A percentile compares a stretch with the other conserved stretches of the same genome.
Conservation (phyloP, 2,797 vertebrate species). For the Dendrocincla fuliginosa region DNA sequence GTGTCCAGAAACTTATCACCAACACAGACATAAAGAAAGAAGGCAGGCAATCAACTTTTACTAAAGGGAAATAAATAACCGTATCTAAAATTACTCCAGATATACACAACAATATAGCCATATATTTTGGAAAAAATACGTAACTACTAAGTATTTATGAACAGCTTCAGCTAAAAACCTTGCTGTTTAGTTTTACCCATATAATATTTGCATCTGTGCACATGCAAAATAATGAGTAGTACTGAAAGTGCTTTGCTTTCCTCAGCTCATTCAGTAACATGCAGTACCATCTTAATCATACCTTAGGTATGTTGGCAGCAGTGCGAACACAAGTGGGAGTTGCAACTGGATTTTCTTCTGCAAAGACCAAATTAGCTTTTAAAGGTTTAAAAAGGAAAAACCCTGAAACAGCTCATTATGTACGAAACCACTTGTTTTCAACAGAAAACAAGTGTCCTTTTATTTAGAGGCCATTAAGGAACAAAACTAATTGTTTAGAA, state of each 20-base stretch:
- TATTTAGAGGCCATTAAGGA: background rate
- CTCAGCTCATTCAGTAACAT: background rate
- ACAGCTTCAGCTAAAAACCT: background rate
- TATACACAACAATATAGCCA: background rate
- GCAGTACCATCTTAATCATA: slow-evolving; percentile 5
- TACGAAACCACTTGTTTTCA: background rate
- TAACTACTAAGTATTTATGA: background rate
- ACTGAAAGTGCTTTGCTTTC: background rate
- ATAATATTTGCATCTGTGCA: background rate
- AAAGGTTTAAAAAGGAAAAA: background rate
- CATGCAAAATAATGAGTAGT: background rate
- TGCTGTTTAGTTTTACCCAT: background rate
- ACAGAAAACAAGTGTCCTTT: background rate
- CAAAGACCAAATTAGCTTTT: background rate
- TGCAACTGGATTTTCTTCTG: background rate
- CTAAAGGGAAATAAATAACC: background rate
- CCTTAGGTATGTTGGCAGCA: background rate
- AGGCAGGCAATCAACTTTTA: background rate
- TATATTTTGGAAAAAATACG: background rate
- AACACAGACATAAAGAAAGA: background rate
- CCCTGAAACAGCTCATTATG: background rate
- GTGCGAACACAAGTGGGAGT: background rate
- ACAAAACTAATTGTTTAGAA: background rate
- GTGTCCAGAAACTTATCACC: background rate
- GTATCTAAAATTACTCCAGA: background rate